phyloP scores from a whole-genome alignment of 2,888 invertebrate species.

The Diadegma fenestrale region DNA sequence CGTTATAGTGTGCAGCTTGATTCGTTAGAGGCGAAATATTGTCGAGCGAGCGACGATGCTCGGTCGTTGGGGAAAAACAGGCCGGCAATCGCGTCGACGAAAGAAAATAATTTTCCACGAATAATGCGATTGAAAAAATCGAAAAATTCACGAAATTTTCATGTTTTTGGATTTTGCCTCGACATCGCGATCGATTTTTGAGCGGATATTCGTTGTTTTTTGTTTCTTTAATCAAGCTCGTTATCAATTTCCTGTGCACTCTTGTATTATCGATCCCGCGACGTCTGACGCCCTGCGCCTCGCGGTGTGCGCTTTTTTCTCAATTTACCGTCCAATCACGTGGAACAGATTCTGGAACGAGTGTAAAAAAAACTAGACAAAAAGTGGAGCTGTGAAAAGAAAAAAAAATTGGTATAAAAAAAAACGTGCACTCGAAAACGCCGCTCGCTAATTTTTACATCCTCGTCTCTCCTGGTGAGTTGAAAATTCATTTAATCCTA shows the following conservation, averaged over 20 bases:
- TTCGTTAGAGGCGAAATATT: constrained; percentile 33
- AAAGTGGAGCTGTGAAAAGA: not conserved
- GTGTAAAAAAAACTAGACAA: constrained; percentile 12
- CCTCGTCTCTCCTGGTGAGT: not conserved
- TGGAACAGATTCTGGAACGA: constrained; percentile 30
- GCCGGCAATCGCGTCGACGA: constrained; percentile 65
- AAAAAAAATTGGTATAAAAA: not conserved
- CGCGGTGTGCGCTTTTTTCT: constrained; percentile 50
- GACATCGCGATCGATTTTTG: not conserved
- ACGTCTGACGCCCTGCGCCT: constrained; percentile 57
- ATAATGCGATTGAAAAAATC: constrained; percentile 16
- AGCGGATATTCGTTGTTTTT: not conserved
- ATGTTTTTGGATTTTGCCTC: not conserved
- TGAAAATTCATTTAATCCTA: not conserved
- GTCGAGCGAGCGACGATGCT: constrained; percentile 48
- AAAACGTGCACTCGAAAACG: not conserved
- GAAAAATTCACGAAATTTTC: not conserved
- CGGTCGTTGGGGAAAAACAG: constrained; percentile 48
- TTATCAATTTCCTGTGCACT: constrained; percentile 31
- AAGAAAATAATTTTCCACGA: constrained; percentile 57
- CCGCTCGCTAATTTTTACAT: not conserved
- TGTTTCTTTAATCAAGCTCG: not conserved
- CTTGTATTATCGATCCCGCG: constrained; percentile 61
- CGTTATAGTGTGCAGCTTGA: constrained; percentile 33
- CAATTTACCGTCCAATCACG: constrained; percentile 39